Percentiles rank a stretch among this genome's conserved stretches.
Evolutionary conservation across 2,113 vertebrate species (phyloP).

Genomic region (Rhombomys opimus): DNA sequence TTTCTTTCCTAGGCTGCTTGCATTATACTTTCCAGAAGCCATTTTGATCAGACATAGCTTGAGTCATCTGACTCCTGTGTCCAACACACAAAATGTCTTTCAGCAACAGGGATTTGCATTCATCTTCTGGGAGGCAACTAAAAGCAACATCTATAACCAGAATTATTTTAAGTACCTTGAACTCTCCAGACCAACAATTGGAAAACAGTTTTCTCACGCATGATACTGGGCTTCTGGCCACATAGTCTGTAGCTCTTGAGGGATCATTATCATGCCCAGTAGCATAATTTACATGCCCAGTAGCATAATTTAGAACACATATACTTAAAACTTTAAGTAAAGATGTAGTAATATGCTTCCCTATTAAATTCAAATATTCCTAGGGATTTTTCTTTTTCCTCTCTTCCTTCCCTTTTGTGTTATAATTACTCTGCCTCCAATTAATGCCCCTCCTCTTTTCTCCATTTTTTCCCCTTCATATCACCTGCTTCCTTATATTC

Average conservation of each 20-base stretch:
- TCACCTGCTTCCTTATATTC: neutral
- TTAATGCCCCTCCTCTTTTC: neutral
- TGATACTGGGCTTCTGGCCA: neutral
- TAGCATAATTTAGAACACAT: neutral
- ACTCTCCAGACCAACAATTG: neutral
- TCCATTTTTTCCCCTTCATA: neutral
- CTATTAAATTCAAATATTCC: neutral
- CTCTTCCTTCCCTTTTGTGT: neutral
- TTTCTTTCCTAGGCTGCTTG: neutral
- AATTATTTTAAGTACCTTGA: neutral
- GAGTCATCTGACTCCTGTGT: neutral
- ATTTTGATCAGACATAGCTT: neutral
- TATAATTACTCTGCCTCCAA: neutral
- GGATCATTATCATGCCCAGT: neutral
- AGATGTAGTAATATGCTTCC: neutral
- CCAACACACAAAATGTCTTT: neutral
- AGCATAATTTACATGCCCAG: neutral
- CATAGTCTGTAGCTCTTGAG: neutral
- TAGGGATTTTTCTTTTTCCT: neutral
- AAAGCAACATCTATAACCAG: neutral
- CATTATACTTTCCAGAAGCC: neutral
- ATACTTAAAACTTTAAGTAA: neutral
- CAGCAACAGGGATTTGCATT: neutral
- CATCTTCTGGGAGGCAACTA: neutral
- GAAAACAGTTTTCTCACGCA: neutral